Evolutionary conservation across 2,797 vertebrate genomes (phyloP).

Genomic region (Sebastes hubbsi): DNA sequence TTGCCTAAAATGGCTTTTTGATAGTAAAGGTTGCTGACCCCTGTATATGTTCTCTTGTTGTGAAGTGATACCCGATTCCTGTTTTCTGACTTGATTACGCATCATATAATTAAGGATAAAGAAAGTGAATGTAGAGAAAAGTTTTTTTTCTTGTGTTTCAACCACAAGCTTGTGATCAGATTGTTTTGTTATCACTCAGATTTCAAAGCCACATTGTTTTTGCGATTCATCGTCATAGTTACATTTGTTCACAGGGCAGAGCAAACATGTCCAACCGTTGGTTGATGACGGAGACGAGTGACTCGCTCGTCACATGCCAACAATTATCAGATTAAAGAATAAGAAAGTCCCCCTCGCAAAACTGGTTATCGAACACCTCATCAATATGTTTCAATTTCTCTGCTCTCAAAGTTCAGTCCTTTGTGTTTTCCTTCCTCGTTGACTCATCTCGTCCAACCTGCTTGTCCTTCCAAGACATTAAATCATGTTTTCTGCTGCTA

Average conservation of each 20-base stretch:
- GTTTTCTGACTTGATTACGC: neutral
- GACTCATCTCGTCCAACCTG: neutral
- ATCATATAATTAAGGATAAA: neutral
- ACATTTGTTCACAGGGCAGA: neutral
- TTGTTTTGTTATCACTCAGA: slow-evolving; percentile 21
- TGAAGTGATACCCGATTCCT: neutral
- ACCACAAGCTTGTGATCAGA: neutral
- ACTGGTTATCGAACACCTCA: neutral
- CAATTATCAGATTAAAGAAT: neutral
- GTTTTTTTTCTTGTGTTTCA: neutral
- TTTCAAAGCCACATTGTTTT: neutral
- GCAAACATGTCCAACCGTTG: neutral
- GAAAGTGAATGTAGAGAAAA: neutral
- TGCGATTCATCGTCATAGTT: neutral
- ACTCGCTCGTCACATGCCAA: neutral
- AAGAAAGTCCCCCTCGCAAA: neutral
- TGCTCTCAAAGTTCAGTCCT: neutral
- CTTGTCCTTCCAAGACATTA: neutral
- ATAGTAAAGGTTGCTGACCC: too few species aligned
- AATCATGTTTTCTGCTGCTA: neutral
- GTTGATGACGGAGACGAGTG: neutral
- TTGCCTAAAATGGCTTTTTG: too few species aligned
- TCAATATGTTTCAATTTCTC: neutral
- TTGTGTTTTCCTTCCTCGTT: neutral
- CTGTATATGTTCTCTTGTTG: slow-evolving; percentile 2